Conservation (phyloP, 2,797 vertebrate genomes). For the Botia kubotai region DNA sequence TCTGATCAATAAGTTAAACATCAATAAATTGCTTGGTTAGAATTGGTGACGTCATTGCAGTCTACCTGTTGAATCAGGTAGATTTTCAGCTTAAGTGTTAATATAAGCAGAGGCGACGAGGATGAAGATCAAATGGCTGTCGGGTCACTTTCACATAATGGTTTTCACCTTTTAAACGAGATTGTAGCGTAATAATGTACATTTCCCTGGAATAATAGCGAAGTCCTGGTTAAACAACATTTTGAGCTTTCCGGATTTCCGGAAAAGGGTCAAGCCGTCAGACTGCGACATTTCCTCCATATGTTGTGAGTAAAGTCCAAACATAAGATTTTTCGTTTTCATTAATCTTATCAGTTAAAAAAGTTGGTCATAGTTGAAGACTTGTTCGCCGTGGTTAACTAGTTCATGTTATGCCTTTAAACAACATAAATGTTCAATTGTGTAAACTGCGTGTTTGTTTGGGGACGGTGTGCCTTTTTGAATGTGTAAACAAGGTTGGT, state of each 20-base stretch:
- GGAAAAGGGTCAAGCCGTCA: slow-evolving; percentile 30
- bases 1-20: too few relatives aligned
- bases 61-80: slow-evolving; percentile 52
- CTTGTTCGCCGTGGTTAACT: neutral
- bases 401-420: neutral
- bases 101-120: neutral
- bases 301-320: slow-evolving; percentile 54
- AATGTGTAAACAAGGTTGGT: neutral
- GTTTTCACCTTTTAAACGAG: neutral
- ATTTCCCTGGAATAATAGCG: neutral
- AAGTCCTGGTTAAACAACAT: slow-evolving; percentile 12
- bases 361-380: neutral
- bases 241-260: slow-evolving; percentile 50
- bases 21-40: too few relatives aligned
- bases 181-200: neutral
- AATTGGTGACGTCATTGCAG: too few relatives aligned
- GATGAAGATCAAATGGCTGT: neutral
- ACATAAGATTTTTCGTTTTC: neutral
- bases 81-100: neutral
- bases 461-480: neutral
- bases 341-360: neutral
- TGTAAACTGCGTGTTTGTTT: slow-evolving; percentile 7
- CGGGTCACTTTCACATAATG: neutral
- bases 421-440: neutral
- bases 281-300: slow-evolving; percentile 48